phyloP scores from a whole-genome alignment of 2,113 vertebrate species.

The Bostrychus sinensis region DNA sequence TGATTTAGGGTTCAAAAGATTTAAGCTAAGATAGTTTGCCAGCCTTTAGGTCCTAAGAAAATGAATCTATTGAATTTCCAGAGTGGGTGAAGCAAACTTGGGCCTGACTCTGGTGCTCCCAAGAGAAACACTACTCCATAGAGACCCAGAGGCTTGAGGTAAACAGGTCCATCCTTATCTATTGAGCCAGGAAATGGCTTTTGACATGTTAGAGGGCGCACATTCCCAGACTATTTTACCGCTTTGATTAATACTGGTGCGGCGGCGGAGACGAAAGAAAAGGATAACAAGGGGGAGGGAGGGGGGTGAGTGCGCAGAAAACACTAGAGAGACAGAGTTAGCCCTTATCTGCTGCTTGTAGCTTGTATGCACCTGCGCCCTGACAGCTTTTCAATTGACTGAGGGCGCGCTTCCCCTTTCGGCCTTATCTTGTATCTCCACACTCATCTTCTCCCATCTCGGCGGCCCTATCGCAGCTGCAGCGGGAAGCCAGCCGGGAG shows the following conservation, averaged over 20 bases:
- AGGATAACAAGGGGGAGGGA: slow-evolving; percentile 40
- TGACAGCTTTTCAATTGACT: slow-evolving; percentile 81
- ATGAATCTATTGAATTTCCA: neutral
- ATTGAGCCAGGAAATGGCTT: slow-evolving; percentile 46
- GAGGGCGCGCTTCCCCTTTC: slow-evolving; percentile 62
- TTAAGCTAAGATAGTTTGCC: no score
- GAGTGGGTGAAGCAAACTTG: neutral
- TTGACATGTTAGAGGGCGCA: slow-evolving; percentile 59
- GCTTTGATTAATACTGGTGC: slow-evolving; percentile 49
- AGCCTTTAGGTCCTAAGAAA: neutral
- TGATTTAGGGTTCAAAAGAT: neutral
- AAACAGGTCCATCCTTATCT: slow-evolving; percentile 62
- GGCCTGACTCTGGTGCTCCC: neutral
- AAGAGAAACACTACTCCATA: neutral
- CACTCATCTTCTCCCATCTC: slow-evolving; percentile 47
- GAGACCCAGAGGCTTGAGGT: slow-evolving; percentile 1
- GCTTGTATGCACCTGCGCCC: slow-evolving; percentile 69
- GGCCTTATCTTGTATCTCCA: slow-evolving; percentile 60
- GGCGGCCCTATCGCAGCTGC: slow-evolving; percentile 31
- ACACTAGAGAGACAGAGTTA: slow-evolving; percentile 50
- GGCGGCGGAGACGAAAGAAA: slow-evolving; percentile 32
- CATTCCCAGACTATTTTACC: slow-evolving; percentile 61
- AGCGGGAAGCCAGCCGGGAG: slow-evolving; percentile 21
- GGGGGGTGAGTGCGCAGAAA: slow-evolving; percentile 51
- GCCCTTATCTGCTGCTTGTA: slow-evolving; percentile 73